Evolutionary conservation across 1,140 invertebrate genomes (phyloP), one percentile per base, ranked within the genome.

Genomic region (Octopus bimaculoides): DNA sequence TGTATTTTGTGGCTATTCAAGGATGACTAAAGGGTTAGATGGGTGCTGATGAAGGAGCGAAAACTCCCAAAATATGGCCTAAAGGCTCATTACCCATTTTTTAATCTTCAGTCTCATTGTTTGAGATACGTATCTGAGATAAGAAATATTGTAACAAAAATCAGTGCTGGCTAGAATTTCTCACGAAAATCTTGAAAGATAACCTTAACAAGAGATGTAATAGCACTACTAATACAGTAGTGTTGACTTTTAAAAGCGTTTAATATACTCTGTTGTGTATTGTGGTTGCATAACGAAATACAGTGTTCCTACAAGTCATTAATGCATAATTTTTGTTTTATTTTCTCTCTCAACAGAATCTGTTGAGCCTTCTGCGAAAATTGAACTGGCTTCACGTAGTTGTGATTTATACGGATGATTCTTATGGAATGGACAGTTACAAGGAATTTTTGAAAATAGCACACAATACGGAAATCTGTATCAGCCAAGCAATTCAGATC

Each of bases 301-400:
- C 20, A n/a, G 5, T 41, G 53, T 6, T 66, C 53, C 8, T 5
- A 7, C 75, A 20, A 54, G 17, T 54, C 54, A 26, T 5, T 74
- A 9, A 8, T 54, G 78, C 12, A 52, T 52, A 79, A 52, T 10
- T 53, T 73, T 5, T 71, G 53, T 74, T 55, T 52, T 26, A 77
- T 78, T n/a, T 71, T n/a, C 8, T 54, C 4, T 41, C 52, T 6
- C 14, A 4, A 66, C 75, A 81, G 54, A 74, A 54, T 17, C 8
- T 74, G 56, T 52, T 53, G 26, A 80, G 26, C 26, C 66, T 89
- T 2, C 82, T 92, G 69, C 83, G 87, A 6, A 83, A 87, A 54
- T 81, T 91, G 5, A 83, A 87, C 4, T 91, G 91, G 91, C 84
- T 87, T 53, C 89, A 89, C 77, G 84, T 91, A n/a, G 83, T 87